phyloP scores from a whole-genome alignment of 2,888 invertebrate species.

The Drosophila vallismaia region DNA sequence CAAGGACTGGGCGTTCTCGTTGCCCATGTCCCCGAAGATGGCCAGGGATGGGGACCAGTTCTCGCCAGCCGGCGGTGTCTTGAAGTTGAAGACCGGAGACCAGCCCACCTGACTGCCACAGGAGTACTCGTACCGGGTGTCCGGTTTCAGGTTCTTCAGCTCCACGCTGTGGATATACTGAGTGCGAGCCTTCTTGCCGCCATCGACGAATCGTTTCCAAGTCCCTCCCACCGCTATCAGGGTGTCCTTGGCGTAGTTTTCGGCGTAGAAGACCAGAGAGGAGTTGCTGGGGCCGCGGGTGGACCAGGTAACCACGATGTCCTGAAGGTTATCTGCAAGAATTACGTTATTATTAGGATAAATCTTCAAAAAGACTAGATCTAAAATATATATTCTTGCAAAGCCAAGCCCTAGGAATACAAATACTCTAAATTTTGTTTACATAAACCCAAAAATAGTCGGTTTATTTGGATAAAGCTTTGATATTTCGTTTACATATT shows the following conservation, averaged over 20 bases:
- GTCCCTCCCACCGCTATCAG: conserved; percentile 85
- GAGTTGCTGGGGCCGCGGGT: conserved; percentile 88
- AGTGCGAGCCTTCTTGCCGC: conserved; percentile 86
- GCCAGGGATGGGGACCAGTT: conserved; percentile 93
- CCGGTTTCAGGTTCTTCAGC: conserved; percentile 86
- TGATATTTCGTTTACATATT: neutral
- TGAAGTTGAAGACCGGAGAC: conserved; percentile 92
- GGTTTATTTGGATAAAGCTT: neutral
- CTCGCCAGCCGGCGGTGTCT: conserved; percentile 87
- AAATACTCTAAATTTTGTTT: neutral
- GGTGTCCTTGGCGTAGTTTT: conserved; percentile 81
- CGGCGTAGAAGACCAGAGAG: conserved; percentile 90
- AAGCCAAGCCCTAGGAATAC: neutral
- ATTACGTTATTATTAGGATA: neutral
- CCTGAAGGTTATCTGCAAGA: conserved; percentile 86
- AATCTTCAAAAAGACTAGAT: neutral
- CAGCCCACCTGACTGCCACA: conserved; percentile 92
- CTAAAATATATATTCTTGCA: too few relatives aligned
- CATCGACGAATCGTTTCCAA: conserved; percentile 89
- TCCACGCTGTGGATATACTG: conserved; percentile 92
- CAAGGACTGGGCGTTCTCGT: conserved; percentile 93
- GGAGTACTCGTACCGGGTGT: conserved; percentile 90
- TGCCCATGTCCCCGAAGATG: conserved; percentile 97
- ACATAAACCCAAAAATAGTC: neutral
- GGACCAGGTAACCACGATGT: conserved; percentile 93